Base-by-base conservation (phyloP, 2,797 vertebrate species). In the Muscicapa comitata region DNA sequence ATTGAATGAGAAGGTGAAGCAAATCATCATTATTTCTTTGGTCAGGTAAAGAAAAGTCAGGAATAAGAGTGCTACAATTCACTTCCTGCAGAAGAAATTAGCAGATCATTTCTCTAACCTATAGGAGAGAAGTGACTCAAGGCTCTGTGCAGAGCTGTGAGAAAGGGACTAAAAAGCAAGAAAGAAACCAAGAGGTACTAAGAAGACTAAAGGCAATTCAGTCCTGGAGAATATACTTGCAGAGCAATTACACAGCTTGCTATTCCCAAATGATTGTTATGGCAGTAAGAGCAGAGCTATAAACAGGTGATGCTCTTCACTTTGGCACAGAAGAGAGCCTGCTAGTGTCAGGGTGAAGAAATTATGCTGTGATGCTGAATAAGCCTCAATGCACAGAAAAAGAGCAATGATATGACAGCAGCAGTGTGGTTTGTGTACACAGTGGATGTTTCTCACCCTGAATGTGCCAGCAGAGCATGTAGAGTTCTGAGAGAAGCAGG, bases 401-500 rank as follows among this genome's bases (percentile, higher is more conserved):
- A 68, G 65, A 87, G 47, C 55, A n/a, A 6, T 66, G 28, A 28
- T 71, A 18, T 2, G 50, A 85, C 67, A 88, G 71, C 81, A 89
- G 2, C 42, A 57, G 57, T 17, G 38, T 74, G 45, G 38, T 89
- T 77, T 87, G 78, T 93, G 50, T 91, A 54, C 58, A 63, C 45
- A 57, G 59, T 21, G 65, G 16, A 28, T 74, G 10, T 91, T 96
- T 92, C 81, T 95, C 76, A 83, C 81, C 38, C 61, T 77, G 53
- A 76, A 23, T 45, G 54, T 93, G 59, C 71, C 83, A 86, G 61
- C 43, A 86, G 50, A 76, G 37, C 65, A 6, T 57, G 10, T 0
- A 67, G 62, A 53, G 40, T 53, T 76, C 53, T 17, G 42, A 82
- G 80, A 73, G 90, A 76, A 95, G 93, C 93, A 96, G 80, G 86